Evolutionary conservation across 2,888 invertebrate species (phyloP), one percentile per base, ranked within the genome.

Genomic region (Oligia strigilis): DNA sequence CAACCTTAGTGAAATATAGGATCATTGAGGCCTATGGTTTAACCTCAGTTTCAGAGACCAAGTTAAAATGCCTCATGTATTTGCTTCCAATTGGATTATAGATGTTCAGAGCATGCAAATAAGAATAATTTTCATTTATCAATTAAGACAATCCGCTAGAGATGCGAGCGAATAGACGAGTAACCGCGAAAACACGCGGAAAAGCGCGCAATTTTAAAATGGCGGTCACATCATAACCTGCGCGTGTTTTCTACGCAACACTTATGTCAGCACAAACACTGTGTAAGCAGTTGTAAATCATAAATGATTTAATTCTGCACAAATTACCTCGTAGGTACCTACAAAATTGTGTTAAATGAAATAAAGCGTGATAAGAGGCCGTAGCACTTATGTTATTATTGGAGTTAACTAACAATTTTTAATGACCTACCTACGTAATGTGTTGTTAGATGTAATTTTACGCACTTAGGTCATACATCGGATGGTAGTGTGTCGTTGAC

Each of bases 381-480:
- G 23, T 85, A 64, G 40, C 58, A 52, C 36, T 82, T 81, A 66
- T 81, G 40, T 81, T 81, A 85, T 73, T 82, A 85, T 62, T 55
- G 1, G 65, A 79, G 71, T 43, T 70, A 70, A 81, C 43, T 85
- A 75, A 81, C 85, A 81, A 71, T 74, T 70, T 83, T 85, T 60
- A 70, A 82, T 88, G 55, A 82, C 76, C 23, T 29, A 55, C 70
- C 19, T n/a, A n/a, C 6, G 40, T 58, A 60, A 2, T 66, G 58
- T 40, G 49, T 79, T 49, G 11, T 60, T 17, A 29, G 58, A 49
- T 49, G 6, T 65, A 19, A 80, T 84, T 72, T 70, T 13, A 80
- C 81, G n/a, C 29, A 17, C 14, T 60, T 23, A 17, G 19, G 58
- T 80, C 73, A 82, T 69, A 69, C 58, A 4, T 75, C 11, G 46